phyloP scores from a whole-genome alignment of 2,113 vertebrate genomes.

The Ophiodon elongatus region DNA sequence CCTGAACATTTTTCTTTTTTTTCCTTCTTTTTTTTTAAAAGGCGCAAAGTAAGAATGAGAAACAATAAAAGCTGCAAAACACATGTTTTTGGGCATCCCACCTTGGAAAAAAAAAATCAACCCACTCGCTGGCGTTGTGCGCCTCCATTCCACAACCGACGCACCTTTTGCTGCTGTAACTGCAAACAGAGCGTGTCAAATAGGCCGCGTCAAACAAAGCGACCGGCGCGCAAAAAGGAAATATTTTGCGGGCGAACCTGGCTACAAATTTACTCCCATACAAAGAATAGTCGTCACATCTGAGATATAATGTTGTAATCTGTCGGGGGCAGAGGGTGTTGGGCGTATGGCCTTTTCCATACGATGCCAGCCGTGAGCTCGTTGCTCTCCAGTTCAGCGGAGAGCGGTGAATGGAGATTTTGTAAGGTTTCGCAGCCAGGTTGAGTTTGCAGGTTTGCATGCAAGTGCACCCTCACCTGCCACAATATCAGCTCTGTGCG shows the following conservation, averaged over 20 bases:
- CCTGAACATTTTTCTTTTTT: neutral
- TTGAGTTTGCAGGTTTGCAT: constrained; percentile 34
- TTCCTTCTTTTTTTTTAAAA: neutral
- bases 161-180: constrained; percentile 76
- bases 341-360: constrained; percentile 14
- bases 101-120: constrained; percentile 71
- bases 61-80: constrained; percentile 64
- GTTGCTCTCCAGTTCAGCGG: constrained; percentile 18
- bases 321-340: neutral
- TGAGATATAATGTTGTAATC: constrained; percentile 27
- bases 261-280: constrained; percentile 35
- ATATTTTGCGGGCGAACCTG: too few relatives aligned
- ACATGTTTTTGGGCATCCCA: constrained; percentile 69
- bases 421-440: constrained; percentile 41
- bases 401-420: constrained; percentile 37
- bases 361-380: constrained; percentile 16
- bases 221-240: constrained; percentile 60
- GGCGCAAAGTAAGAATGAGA: constrained; percentile 34
- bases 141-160: constrained; percentile 61
- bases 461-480: constrained; percentile 70
- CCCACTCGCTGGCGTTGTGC: constrained; percentile 39
- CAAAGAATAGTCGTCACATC: constrained; percentile 43
- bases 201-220: constrained; percentile 69
- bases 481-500: constrained; percentile 23
- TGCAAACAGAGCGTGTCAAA: constrained; percentile 76